These are phyloP conservation scores for Cosmopolites sordidus DNA, from an alignment of 2,888 invertebrate genomes.

Conservation along the genomic window DNA sequence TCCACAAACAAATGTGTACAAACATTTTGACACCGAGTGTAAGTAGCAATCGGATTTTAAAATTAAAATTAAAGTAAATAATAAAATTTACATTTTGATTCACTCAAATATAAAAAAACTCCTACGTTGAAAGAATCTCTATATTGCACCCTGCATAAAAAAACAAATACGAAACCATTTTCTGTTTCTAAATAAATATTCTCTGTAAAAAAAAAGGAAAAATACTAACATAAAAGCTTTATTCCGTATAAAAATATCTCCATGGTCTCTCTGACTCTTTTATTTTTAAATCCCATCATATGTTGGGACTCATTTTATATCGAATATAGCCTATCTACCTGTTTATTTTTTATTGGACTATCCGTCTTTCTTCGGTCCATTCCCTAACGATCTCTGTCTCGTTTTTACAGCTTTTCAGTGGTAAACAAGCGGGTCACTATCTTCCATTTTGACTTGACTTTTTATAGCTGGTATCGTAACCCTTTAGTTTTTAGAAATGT, in stretches of 20 bases:
- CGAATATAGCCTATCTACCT: slow-evolving; percentile 40
- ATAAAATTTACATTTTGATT: too few species aligned
- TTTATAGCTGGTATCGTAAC: slow-evolving; percentile 41
- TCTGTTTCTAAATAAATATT: too few species aligned
- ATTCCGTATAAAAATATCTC: slow-evolving; percentile 11
- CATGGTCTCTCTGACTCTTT: slow-evolving; percentile 11
- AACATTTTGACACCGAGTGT: too few species aligned
- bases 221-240: not conserved
- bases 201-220: not conserved
- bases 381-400: slow-evolving; percentile 22
- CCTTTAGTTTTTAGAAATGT: slow-evolving; percentile 40
- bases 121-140: too few species aligned
- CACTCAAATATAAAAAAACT: too few species aligned
- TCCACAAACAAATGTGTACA: too few species aligned
- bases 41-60: too few species aligned
- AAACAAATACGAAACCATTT: too few species aligned
- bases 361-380: slow-evolving; percentile 24
- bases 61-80: too few species aligned
- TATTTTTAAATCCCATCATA: slow-evolving; percentile 24
- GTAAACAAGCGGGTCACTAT: slow-evolving; percentile 38
- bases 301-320: slow-evolving; percentile 39
- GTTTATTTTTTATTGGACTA: slow-evolving; percentile 38
- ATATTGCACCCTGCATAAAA: too few species aligned
- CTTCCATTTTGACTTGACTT: slow-evolving; percentile 40
- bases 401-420: slow-evolving; percentile 32